Conservation (phyloP, 2,888 invertebrate genomes). For the Brenthis daphne region DNA sequence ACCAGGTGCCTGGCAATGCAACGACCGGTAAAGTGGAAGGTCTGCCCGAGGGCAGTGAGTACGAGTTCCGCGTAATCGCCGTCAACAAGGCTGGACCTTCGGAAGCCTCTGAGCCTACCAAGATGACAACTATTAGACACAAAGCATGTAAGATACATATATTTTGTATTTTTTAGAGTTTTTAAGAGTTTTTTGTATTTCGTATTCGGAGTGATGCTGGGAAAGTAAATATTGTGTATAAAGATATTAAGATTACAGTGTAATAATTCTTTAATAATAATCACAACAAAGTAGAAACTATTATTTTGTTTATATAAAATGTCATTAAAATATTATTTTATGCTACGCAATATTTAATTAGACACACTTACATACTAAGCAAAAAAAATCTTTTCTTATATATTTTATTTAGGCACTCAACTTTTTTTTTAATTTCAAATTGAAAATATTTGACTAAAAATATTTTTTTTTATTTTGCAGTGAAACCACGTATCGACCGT, state of each 20-base stretch:
- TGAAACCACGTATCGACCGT: conserved; percentile 98
- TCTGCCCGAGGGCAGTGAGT: conserved; percentile 94
- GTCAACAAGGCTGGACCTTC: conserved; percentile 97
- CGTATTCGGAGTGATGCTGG: no score
- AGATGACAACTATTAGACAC: conserved; percentile 93
- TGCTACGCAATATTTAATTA: no score
- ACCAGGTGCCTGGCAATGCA: conserved; percentile 85
- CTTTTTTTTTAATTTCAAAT: no score
- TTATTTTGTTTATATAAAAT: no score
- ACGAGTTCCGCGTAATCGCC: conserved; percentile 94
- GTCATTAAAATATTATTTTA: no score
- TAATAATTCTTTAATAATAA: no score
- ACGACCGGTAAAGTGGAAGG: conserved; percentile 91
- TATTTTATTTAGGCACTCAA: no score
- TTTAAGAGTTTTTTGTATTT: neutral
- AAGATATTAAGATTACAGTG: no score
- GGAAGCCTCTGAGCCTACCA: conserved; percentile 94
- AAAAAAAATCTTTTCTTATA: no score
- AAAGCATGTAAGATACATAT: conserved; percentile 86
- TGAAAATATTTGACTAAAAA: neutral
- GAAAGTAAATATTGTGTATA: no score
- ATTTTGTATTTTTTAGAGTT: neutral
- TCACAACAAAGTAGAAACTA: no score
- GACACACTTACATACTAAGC: no score
- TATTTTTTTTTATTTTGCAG: conserved; percentile 67